These are phyloP conservation scores for Bombus soroeensis DNA, from an alignment of 1,140 invertebrate species.

Conservation along the genomic window DNA sequence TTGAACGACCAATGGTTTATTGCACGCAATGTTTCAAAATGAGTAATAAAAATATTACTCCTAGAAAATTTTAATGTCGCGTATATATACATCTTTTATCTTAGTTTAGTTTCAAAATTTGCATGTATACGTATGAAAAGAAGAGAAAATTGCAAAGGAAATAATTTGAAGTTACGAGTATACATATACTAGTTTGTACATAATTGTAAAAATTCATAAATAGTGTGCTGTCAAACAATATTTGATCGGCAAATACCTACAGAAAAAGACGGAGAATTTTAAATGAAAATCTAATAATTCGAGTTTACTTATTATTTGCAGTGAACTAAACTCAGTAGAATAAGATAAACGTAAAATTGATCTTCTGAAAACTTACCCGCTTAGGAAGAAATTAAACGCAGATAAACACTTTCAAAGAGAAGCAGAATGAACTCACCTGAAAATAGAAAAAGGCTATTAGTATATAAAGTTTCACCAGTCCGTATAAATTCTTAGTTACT, in stretches of 20 bases:
- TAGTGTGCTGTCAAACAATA: neutral
- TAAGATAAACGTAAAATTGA: too few species aligned
- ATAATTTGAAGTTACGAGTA: neutral
- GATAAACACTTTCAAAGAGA: neutral
- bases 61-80: neutral
- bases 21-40: neutral
- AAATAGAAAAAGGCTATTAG: conserved; percentile 63
- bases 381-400: too few species aligned
- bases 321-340: too few species aligned
- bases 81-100: too few species aligned
- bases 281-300: too few species aligned
- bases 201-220: neutral
- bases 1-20: neutral
- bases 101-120: neutral
- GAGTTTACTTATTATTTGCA: too few species aligned
- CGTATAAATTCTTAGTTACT: conserved; percentile 12
- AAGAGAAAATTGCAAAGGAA: neutral
- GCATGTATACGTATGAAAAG: neutral
- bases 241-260: neutral
- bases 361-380: conserved; percentile 23
- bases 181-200: too few species aligned
- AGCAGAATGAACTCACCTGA: conserved; percentile 67
- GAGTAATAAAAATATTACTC: neutral
- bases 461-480: conserved; percentile 42
- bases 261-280: neutral